These are phyloP conservation scores for Dusona sp. DNA, from an alignment of 2,888 invertebrate species.

Conservation along the genomic window DNA sequence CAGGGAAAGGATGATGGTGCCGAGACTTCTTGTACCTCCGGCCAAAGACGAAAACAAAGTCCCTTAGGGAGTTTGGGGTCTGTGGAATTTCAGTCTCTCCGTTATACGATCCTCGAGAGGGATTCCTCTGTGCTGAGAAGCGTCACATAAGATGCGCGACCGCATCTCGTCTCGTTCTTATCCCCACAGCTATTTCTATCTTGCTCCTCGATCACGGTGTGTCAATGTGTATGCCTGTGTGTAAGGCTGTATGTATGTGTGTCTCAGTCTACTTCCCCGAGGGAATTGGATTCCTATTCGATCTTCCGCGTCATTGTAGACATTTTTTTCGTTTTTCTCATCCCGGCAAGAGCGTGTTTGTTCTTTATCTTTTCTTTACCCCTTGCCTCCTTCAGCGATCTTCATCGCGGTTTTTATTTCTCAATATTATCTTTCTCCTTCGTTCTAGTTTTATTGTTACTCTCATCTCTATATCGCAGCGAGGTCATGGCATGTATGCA, in stretches of 20 bases:
- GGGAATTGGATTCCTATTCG: constrained; percentile 69
- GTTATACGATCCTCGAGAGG: constrained; percentile 58
- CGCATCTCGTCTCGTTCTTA: constrained; percentile 57
- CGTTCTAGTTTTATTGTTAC: background rate
- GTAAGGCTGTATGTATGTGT: background rate
- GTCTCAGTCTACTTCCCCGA: constrained; percentile 60
- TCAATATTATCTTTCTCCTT: constrained; percentile 2
- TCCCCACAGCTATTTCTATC: constrained; percentile 54
- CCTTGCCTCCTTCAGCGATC: background rate
- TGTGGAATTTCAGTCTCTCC: constrained; percentile 59
- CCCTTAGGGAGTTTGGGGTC: constrained; percentile 56
- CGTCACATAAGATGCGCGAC: constrained; percentile 56
- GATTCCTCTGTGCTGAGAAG: constrained; percentile 57
- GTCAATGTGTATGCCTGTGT: constrained; percentile 18
- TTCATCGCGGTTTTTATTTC: constrained; percentile 40
- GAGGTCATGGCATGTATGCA: constrained; percentile 20
- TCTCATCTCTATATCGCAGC: background rate
- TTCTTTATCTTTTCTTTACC: constrained; percentile 13
- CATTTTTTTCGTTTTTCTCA: constrained; percentile 43
- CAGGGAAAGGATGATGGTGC: constrained; percentile 19
- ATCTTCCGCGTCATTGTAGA: constrained; percentile 64
- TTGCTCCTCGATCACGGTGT: constrained; percentile 22
- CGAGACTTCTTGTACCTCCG: constrained; percentile 14
- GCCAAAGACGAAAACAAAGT: constrained; percentile 53
- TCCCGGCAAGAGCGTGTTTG: constrained; percentile 35